Conservation (phyloP, 2,113 vertebrate genomes). For the Cairina moschata region DNA sequence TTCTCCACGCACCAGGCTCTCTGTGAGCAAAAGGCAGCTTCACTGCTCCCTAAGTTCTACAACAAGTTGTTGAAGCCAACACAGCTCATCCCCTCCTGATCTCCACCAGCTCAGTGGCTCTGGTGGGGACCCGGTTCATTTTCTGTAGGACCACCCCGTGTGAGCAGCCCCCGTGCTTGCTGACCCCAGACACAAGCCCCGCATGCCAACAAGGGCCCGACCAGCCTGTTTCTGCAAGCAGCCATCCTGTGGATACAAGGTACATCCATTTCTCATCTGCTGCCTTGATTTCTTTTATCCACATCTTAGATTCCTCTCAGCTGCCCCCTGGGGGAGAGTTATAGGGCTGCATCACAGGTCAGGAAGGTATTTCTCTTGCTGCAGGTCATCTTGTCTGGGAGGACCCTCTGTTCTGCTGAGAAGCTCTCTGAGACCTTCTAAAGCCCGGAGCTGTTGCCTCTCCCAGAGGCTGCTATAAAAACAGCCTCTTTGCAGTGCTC, state of each 20-base stretch:
- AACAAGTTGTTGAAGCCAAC: not conserved
- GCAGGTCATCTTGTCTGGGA: not conserved
- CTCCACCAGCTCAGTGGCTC: not conserved
- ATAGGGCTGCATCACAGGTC: not conserved
- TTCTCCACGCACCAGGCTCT: not conserved
- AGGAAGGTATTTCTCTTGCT: not conserved
- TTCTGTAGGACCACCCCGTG: not conserved
- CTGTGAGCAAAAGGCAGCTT: not conserved
- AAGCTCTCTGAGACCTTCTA: not conserved
- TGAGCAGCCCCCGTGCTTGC: not conserved
- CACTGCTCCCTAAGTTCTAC: not conserved
- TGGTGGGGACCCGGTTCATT: not conserved
- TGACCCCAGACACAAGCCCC: not conserved
- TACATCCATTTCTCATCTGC: not conserved
- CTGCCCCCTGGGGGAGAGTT: not conserved
- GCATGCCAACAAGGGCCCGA: not conserved
- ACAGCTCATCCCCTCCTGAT: not conserved
- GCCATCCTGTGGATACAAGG: not conserved
- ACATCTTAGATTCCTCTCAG: not conserved
- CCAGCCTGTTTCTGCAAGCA: not conserved
- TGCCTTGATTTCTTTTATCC: not conserved
- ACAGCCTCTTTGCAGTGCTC: not conserved
- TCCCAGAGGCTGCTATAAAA: not conserved
- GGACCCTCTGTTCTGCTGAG: not conserved
- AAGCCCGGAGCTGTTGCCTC: not conserved